Evolutionary conservation across 2,888 invertebrate species (phyloP), one percentile per base, ranked within the genome.

Genomic region (Hydraecia micacea): DNA sequence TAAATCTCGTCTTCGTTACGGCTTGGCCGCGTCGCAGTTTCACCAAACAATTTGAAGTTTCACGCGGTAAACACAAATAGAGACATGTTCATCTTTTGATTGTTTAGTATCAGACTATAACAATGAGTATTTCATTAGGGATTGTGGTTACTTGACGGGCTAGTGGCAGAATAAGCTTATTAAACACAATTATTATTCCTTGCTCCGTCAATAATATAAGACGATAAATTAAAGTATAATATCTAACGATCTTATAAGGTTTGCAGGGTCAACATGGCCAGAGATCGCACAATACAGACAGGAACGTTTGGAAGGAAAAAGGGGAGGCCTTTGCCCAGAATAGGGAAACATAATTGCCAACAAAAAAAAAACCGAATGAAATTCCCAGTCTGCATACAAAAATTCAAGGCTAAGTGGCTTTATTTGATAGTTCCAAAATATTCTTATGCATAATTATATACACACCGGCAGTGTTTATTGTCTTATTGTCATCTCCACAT

Each of bases 41-140:
- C 88, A 87, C 90, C 89, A 75, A 92, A 92, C 91, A 90, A 88
- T 90, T 91, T 87, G 81, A 89, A 88, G 89, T 90, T 88, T 78
- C 85, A 75, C 80, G 76, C 65, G 62, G 77, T 82, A 85, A 89
- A 90, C 83, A 90, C 81, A 89, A 85, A 91, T 87, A 89, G 84
- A 75, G 79, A 81, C 76, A 87, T 76, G 81, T 58, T 77, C 76
- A 71, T 68, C 62, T 75, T 72, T 72, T n/a, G 75, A 46, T 80
- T 77, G 77, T 78, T 71, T 52, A 67, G 60, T 73, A 21, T 75
- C 15, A 42, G 28, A 42, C 55, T 66, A 63, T 67, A 36, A 68
- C 70, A 74, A 71, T 84, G 62, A 55, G 11, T 28, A 28, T 39
- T 46, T 71, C 25, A 36, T 62, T 32, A 67, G 11, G 7, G 21